Evolutionary conservation across 2,113 vertebrate genomes (phyloP), one percentile per base, ranked within the genome.

Genomic region (Chionodraco myersi): DNA sequence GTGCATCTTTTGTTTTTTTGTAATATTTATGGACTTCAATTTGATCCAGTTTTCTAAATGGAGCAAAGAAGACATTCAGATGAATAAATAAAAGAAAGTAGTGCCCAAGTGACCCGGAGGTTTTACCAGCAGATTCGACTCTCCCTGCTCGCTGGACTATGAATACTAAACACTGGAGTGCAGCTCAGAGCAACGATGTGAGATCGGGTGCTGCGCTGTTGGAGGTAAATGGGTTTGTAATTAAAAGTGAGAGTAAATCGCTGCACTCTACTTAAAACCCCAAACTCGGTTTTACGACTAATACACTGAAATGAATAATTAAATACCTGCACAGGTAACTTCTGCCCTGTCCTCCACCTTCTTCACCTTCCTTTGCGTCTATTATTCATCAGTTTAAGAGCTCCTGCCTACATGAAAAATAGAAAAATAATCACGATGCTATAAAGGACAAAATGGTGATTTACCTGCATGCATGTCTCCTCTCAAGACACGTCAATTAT

Each of bases 341-440:
- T 44, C 53, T 21, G 10, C 13, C 63, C 7, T 14, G 34, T 18
- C 30, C 26, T 10, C 48, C 47, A 54, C 10, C 60, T 74, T 56
- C 6, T 30, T 30, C 30, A 30, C 30, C 30, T 30, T 30, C 52
- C 56, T 86, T 91, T 62, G 49, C 51, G 52, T 57, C 53, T 64
- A 87, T 92, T 73, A 88, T 92, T 88, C 26, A 92, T 72, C 51
- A 58, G 21, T 30, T 18, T 6, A 30, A 54, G 59, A 16, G 69
- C 63, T 54, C 26, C 21, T 16, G 26, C 34, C 51, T 0, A 60
- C 44, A 68, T 64, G 72, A 77, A 83, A 81, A 60, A 72, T 72
- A 82, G 77, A 79, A 75, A 66, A 18, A 36, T 5, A 58, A 51
- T 59, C 47, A 66, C 23, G 0, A 3, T 2, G 36, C 9, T 54